phyloP scores from a whole-genome alignment of 2,888 invertebrate species.

The Oscheius myriophilus region DNA sequence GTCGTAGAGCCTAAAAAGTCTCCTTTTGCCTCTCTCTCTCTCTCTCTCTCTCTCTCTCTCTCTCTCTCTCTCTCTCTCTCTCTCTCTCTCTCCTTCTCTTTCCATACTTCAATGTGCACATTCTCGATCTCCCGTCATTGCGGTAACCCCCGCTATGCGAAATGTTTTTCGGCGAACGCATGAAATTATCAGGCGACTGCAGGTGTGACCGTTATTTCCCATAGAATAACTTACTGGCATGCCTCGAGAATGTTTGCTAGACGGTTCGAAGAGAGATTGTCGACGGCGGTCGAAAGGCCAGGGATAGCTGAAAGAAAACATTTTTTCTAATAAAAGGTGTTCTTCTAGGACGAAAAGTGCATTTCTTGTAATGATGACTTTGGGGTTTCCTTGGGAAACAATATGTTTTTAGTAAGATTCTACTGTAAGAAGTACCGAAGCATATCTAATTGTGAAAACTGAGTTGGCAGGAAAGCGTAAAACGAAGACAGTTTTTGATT shows the following conservation, averaged over 20 bases:
- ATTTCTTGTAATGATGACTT: no score
- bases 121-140: neutral
- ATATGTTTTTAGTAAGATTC: no score
- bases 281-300: slow-evolving; percentile 24
- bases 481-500: no score
- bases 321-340: neutral
- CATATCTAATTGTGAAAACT: no score
- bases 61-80: no score
- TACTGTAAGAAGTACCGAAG: no score
- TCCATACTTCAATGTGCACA: no score
- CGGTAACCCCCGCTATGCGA: neutral
- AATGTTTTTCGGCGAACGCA: neutral
- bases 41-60: no score
- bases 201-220: neutral
- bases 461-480: no score
- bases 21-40: no score
- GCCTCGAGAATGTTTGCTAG: slow-evolving; percentile 25
- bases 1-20: slow-evolving; percentile 32
- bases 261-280: slow-evolving; percentile 20
- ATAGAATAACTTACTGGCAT: slow-evolving; percentile 19
- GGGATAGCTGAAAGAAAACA: slow-evolving; percentile 18
- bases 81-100: no score
- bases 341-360: neutral
- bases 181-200: neutral
- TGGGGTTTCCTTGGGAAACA: neutral